These are phyloP conservation scores for Anneissia japonica DNA, from an alignment of 35 echinoderm and acorn worm genomes.

Conservation along the genomic window DNA sequence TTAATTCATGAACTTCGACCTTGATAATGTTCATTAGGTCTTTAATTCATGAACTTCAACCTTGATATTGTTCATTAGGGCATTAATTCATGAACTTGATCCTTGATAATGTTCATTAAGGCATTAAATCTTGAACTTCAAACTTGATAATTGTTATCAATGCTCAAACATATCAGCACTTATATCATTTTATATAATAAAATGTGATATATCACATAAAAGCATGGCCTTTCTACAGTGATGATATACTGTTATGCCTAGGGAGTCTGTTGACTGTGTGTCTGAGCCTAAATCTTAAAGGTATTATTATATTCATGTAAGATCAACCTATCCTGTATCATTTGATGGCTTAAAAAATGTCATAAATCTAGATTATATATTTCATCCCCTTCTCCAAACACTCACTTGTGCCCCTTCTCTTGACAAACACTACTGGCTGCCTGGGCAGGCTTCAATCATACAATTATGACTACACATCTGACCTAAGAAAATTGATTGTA, in stretches of 20 bases:
- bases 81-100: too few species aligned
- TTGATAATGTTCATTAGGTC: too few species aligned
- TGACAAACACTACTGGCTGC: too few species aligned
- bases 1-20: too few species aligned
- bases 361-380: background rate
- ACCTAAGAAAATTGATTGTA: too few species aligned
- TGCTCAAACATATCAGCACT: conserved; percentile 1
- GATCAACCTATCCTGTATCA: background rate
- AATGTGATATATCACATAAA: background rate
- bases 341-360: background rate
- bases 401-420: background rate
- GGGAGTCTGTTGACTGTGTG: background rate
- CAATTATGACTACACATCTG: too few species aligned
- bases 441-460: too few species aligned
- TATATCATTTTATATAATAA: background rate
- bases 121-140: too few species aligned
- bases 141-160: too few species aligned
- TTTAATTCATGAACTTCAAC: too few species aligned
- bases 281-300: background rate
- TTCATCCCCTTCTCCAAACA: background rate
- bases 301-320: background rate
- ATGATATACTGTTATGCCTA: background rate
- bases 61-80: too few species aligned
- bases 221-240: background rate
- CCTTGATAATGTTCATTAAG: too few species aligned